A percentile compares a stretch with the other conserved stretches of the same genome.
Evolutionary conservation across 2,797 vertebrate species (phyloP).

Genomic region (Esox masquinongy): DNA sequence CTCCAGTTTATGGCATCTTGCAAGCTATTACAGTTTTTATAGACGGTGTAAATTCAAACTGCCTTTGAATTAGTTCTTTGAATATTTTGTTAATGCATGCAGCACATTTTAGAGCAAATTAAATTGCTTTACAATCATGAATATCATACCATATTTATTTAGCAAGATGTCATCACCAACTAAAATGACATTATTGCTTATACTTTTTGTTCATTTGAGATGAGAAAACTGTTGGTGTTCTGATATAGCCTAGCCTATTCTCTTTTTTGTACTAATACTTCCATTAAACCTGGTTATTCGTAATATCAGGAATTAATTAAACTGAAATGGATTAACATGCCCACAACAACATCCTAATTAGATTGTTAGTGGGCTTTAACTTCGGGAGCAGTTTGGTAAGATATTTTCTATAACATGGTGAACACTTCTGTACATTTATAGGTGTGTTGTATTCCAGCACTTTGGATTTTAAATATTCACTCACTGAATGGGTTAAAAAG

Average conservation of each 20-base stretch:
- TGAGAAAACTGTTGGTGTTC: neutral
- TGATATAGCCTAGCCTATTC: neutral
- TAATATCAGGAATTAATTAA: constrained; percentile 52
- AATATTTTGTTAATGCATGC: too few relatives aligned
- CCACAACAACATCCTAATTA: constrained; percentile 58
- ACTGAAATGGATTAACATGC: constrained; percentile 61
- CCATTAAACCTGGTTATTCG: constrained; percentile 38
- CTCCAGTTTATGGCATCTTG: constrained; percentile 14
- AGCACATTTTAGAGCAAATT: too few relatives aligned
- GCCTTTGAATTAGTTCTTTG: too few relatives aligned
- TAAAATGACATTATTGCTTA: too few relatives aligned
- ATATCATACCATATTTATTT: too few relatives aligned
- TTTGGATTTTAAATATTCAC: too few relatives aligned
- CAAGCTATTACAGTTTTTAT: neutral
- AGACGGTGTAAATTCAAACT: too few relatives aligned
- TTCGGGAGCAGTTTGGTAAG: constrained; percentile 36
- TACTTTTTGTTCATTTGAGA: neutral
- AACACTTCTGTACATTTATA: constrained; percentile 13
- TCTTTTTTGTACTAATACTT: constrained; percentile 36
- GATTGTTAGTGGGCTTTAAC: constrained; percentile 53
- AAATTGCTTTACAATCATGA: too few relatives aligned
- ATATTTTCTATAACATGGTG: constrained; percentile 23
- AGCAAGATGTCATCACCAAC: too few relatives aligned
- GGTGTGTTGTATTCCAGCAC: neutral
- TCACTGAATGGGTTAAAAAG: too few relatives aligned